Evolutionary conservation across 2,113 vertebrate genomes (phyloP), one percentile per base, ranked within the genome.

Genomic region (Limanda limanda): DNA sequence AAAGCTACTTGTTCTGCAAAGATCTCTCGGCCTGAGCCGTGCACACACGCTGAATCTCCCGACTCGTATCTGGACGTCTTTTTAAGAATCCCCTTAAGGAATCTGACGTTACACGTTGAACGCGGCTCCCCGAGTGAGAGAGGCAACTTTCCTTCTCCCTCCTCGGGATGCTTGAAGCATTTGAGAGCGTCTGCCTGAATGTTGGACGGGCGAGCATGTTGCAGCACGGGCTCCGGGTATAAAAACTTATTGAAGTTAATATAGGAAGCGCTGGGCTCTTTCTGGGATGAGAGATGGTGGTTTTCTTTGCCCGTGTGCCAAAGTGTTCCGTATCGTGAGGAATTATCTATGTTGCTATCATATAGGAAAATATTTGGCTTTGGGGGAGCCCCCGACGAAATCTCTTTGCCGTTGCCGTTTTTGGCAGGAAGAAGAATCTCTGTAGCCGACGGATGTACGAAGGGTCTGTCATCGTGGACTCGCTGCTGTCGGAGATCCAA

Each of bases 31-130:
- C 79, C 92, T 48, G 92, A 89, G 9, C 64, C 74, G 67, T 93
- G 69, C 24, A 84, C 12, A 62, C 86, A 54, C 21, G 91, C 78
- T 23, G 83, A 45, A 75, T 84, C 69, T 69, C 70, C 61, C 15
- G 85, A 79, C 61, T 90, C 79, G 56, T 92, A 94, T 71, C 94
- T 95, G 64, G 95, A 93, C 27, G 92, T 88, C 63, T 97, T 96
- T 85, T 97, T 99, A 76, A 99, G 95, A 82, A 97, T 97, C 66
- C 96, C 96, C 90, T 95, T 96, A 23, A 95, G 58, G 54, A 95
- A 85, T 42, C 64, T 88, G 84, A 88, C 90, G 31, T 31, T 31
- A 31, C 31, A 31, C 31, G 6, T 31, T 31, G 7, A 31, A 7
- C 31, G 31, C 31, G 31, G 1, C 6, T 5, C 31, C 31, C 31